Conservation (phyloP, 2,797 vertebrate genomes). For the Pantherophis alleghaniensis region DNA sequence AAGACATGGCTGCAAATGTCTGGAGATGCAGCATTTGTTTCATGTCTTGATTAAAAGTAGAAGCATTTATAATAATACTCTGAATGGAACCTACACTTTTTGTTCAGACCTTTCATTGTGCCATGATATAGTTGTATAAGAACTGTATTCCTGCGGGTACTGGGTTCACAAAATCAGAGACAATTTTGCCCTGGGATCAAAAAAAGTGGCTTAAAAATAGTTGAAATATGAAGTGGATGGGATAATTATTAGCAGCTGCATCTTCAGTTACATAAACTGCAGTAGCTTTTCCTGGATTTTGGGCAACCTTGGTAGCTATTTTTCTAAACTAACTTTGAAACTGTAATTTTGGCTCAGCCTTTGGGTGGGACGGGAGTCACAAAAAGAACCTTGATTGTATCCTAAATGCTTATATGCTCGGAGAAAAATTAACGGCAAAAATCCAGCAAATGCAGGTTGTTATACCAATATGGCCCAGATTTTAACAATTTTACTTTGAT, state of each 20-base stretch:
- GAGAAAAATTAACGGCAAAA: background rate
- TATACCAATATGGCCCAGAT: background rate
- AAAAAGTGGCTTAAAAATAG: background rate
- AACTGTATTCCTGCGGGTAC: background rate
- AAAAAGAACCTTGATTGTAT: background rate
- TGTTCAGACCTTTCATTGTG: background rate
- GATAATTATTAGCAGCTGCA: background rate
- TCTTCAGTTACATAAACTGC: background rate
- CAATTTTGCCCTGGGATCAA: background rate
- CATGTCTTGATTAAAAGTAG: background rate
- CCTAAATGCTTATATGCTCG: background rate
- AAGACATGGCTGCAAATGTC: background rate
- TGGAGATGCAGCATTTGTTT: background rate
- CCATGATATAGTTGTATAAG: background rate
- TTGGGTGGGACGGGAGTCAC: background rate
- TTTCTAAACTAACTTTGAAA: background rate
- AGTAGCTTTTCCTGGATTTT: background rate
- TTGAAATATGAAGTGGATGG: background rate
- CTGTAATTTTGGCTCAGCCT: background rate
- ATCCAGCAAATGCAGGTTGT: background rate
- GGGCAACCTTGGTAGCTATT: background rate
- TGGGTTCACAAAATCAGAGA: background rate
- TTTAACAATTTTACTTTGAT: background rate
- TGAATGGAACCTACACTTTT: background rate
- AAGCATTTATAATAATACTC: background rate